phyloP scores from a whole-genome alignment of 2,113 vertebrate species.

The Axis porcinus region DNA sequence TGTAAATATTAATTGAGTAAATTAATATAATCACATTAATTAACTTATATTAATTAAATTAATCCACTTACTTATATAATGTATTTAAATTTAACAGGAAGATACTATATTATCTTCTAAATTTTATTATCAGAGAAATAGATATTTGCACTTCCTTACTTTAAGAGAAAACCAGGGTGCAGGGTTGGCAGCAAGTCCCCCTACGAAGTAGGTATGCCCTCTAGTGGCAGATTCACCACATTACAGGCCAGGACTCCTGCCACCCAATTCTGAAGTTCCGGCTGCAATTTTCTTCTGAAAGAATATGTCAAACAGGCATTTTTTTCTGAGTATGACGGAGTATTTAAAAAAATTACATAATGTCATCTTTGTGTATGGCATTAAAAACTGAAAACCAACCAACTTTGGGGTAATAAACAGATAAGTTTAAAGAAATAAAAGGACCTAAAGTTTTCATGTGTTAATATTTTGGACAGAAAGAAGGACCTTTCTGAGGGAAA shows the following conservation, averaged over 20 bases:
- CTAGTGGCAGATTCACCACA: conserved; percentile 27
- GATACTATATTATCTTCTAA: background rate
- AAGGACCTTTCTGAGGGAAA: background rate
- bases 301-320: background rate
- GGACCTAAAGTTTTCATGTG: background rate
- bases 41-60: background rate
- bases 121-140: background rate
- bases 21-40: background rate
- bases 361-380: background rate
- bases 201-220: conserved; percentile 2
- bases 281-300: background rate
- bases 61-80: background rate
- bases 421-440: background rate
- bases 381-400: background rate
- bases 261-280: background rate
- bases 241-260: background rate
- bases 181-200: background rate
- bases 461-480: background rate
- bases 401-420: background rate
- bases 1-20: background rate
- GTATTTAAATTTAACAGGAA: background rate
- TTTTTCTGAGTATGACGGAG: background rate
- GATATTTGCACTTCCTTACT: background rate
- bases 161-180: background rate
- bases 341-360: background rate